These are phyloP conservation scores for Rhombomys opimus DNA, from an alignment of 2,113 vertebrate species.

Conservation along the genomic window DNA sequence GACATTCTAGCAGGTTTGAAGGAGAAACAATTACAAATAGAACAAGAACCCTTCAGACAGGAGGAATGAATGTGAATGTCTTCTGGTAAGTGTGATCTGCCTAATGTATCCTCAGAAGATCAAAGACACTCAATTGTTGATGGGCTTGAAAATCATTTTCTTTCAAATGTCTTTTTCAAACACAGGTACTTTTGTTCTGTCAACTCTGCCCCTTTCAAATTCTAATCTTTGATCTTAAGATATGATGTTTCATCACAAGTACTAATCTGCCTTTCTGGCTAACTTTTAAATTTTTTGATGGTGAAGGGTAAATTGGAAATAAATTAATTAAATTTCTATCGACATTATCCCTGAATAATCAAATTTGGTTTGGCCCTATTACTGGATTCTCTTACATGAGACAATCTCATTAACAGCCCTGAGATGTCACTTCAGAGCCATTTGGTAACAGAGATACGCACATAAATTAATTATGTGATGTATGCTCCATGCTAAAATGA, in stretches of 20 bases:
- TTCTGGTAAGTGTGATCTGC: neutral
- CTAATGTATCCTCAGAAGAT: neutral
- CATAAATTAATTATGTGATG: conserved; percentile 80
- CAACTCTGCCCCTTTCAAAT: neutral
- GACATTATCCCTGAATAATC: conserved; percentile 81
- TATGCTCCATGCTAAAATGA: conserved; percentile 71
- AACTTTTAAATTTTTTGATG: conserved; percentile 65
- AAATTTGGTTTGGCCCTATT: conserved; percentile 81
- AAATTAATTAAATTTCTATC: conserved; percentile 85
- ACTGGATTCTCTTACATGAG: conserved; percentile 82
- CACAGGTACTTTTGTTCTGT: conserved; percentile 11
- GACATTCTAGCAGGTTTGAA: conserved; percentile 6
- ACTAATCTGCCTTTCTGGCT: conserved; percentile 50
- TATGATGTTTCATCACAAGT: conserved; percentile 48
- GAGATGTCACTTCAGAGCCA: conserved; percentile 82
- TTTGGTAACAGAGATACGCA: conserved; percentile 67
- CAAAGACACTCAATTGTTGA: conserved; percentile 28
- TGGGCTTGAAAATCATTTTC: conserved; percentile 9
- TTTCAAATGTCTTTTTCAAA: conserved; percentile 51
- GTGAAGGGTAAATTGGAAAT: conserved; percentile 71
- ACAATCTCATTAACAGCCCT: conserved; percentile 84
- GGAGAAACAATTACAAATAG: neutral
- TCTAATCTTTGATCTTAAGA: conserved; percentile 56
- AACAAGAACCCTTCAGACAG: conserved; percentile 40
- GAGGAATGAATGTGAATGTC: neutral